Conservation (phyloP, 2,113 vertebrate species). For the Helogale parvula region DNA sequence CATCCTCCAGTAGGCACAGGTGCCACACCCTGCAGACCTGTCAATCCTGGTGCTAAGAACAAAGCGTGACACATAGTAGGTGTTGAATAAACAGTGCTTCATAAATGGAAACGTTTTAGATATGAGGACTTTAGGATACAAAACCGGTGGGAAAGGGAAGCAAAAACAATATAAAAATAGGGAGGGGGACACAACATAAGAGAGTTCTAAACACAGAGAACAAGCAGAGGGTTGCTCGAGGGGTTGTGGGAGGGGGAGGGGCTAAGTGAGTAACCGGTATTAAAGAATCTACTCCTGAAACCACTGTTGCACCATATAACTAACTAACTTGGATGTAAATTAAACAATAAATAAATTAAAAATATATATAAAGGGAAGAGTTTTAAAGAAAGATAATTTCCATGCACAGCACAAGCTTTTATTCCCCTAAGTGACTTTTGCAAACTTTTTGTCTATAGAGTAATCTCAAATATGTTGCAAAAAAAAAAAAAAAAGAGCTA, state of each 20-base stretch:
- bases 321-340: no score
- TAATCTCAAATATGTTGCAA: neutral
- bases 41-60: neutral
- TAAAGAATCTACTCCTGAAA: no score
- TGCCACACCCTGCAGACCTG: neutral
- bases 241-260: no score
- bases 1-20: neutral
- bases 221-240: no score
- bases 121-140: no score
- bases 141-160: no score
- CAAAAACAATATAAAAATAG: no score
- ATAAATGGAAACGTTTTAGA: neutral
- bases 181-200: no score
- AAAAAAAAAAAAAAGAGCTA: neutral
- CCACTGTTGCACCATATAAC: no score
- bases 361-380: neutral
- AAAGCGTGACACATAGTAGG: neutral
- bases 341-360: no score
- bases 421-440: neutral
- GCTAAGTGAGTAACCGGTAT: no score
- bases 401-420: neutral
- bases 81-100: neutral
- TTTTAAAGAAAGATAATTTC: neutral
- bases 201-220: no score
- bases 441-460: neutral